Base-by-base conservation (phyloP, 2,113 vertebrate species). In the Chlamydotis undulata region DNA sequence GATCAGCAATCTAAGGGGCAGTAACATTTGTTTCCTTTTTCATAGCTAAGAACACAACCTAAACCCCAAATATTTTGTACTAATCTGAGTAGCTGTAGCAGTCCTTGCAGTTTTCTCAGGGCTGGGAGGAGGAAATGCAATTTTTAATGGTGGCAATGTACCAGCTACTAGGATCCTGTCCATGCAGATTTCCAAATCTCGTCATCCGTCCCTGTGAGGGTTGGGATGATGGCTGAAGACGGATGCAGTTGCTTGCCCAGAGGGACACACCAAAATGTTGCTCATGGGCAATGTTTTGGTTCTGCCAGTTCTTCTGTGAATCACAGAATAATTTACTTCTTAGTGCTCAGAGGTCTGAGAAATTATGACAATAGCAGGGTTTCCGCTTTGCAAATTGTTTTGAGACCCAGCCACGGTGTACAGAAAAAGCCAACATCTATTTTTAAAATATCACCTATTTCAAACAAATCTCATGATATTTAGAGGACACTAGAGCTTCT, bases 241-340 rank as follows among this genome's bases (percentile, higher is more conserved):
- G 47, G 12, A 74, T 35, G 18, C 7, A 53, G 47, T 37, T 37
- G 28, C 14, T 78, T 1, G 0, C 25, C 57, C 0, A 4, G 33
- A 76, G 26, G 17, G 19, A 28, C 8, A 49, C 4, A 26, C 1
- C 14, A 43, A 65, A 78, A 37, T 43, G 57, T 86, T 80, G 61
- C 25, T 74, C 4, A 33, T 0, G 0, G n/a, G 6, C 3, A 57
- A 2, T 33, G 49, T 83, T 76, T 81, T 45, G 5, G 4, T 94
- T 65, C 24, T 56, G 3, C 8, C 15, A 60, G 15, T 69, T 83
- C 12, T 56, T 60, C 16, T 39, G 25, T 74, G 68, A 86, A 59
- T 94, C 52, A 39, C 10, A 57, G 29, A 77, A 60, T 47, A 71
- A 47, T 83, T 92, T 56, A 21, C 3, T 69, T 56, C 25, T 63